Percentiles rank a stretch among this genome's conserved stretches.
These are phyloP conservation scores for Hydractinia symbiolongicarpus DNA, from an alignment of 30 jellyfish, hydroid and myxozoan genomes.

Conservation along the genomic window DNA sequence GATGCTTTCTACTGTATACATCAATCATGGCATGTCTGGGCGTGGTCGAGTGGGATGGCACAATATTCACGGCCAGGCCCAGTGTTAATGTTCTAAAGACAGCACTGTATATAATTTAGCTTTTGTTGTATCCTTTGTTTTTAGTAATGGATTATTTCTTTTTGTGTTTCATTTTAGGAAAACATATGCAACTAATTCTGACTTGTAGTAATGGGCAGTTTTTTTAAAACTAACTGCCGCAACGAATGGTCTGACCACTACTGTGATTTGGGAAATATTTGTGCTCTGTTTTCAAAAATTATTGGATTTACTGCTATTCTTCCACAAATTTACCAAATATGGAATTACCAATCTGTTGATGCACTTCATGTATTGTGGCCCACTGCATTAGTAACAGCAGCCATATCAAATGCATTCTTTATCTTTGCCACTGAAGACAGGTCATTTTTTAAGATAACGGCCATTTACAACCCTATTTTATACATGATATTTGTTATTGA, in stretches of 20 bases:
- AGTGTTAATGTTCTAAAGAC: too few species aligned
- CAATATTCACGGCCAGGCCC: too few species aligned
- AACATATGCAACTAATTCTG: too few species aligned
- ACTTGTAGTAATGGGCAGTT: background rate
- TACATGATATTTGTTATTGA: slow-evolving; percentile 6
- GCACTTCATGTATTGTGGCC: slow-evolving; percentile 24
- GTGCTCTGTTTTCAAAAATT: slow-evolving; percentile 5
- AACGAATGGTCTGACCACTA: slow-evolving; percentile 10
- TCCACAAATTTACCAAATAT: slow-evolving; percentile 24
- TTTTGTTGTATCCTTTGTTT: too few species aligned
- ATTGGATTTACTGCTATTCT: slow-evolving; percentile 25
- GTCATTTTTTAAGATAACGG: slow-evolving; percentile 5
- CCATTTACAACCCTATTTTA: background rate
- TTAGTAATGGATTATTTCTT: too few species aligned
- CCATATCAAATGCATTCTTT: slow-evolving; percentile 3
- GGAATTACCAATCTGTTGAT: slow-evolving; percentile 19
- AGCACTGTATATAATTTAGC: too few species aligned
- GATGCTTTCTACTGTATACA: too few species aligned
- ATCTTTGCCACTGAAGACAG: slow-evolving; percentile 13
- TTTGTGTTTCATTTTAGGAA: too few species aligned
- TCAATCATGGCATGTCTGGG: too few species aligned
- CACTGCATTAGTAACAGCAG: slow-evolving; percentile 3
- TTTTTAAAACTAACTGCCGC: slow-evolving; percentile 13
- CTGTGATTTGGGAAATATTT: slow-evolving; percentile 19
- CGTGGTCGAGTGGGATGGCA: too few species aligned